Evolutionary conservation across 1,140 invertebrate genomes (phyloP).

Genomic region (Caenorhabditis tropicalis): DNA sequence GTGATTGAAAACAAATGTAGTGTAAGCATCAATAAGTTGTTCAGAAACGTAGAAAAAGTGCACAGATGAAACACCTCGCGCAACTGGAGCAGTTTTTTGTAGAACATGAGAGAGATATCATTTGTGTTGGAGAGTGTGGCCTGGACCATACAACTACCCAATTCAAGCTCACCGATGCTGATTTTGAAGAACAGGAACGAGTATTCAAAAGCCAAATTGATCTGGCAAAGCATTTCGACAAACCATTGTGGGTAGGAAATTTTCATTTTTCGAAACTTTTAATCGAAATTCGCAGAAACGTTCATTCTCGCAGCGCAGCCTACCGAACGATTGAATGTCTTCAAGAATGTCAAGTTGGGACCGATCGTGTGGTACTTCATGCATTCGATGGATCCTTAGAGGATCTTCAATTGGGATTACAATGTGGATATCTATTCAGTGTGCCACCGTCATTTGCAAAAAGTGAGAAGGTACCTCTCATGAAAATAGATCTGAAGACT

Average conservation of each 20-base stretch:
- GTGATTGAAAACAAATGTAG: too few relatives aligned
- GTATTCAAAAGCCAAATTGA: constrained; percentile 40
- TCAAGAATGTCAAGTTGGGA: not conserved
- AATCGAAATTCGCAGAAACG: constrained; percentile 2
- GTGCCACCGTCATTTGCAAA: constrained; percentile 24
- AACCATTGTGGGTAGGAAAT: constrained; percentile 13
- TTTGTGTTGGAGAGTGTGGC: constrained; percentile 45
- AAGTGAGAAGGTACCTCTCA: constrained; percentile 33
- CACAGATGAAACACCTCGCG: not conserved
- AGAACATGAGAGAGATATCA: not conserved
- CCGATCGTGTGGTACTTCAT: constrained; percentile 25
- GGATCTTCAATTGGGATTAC: not conserved
- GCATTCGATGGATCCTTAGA: not conserved
- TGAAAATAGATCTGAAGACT: too few relatives aligned
- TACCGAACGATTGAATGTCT: constrained; percentile 10
- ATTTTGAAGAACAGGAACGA: constrained; percentile 19
- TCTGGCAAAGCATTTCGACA: constrained; percentile 13
- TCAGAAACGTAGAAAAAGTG: constrained; percentile 41
- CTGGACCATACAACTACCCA: constrained; percentile 3
- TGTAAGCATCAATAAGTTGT: too few relatives aligned
- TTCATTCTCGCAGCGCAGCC: constrained; percentile 32
- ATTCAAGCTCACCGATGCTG: constrained; percentile 27
- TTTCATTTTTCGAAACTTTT: not conserved
- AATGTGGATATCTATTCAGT: constrained; percentile 20
- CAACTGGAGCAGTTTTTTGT: constrained; percentile 13